phyloP scores from a whole-genome alignment of 1,140 invertebrate species.

The Mizuhopecten yessoensis region DNA sequence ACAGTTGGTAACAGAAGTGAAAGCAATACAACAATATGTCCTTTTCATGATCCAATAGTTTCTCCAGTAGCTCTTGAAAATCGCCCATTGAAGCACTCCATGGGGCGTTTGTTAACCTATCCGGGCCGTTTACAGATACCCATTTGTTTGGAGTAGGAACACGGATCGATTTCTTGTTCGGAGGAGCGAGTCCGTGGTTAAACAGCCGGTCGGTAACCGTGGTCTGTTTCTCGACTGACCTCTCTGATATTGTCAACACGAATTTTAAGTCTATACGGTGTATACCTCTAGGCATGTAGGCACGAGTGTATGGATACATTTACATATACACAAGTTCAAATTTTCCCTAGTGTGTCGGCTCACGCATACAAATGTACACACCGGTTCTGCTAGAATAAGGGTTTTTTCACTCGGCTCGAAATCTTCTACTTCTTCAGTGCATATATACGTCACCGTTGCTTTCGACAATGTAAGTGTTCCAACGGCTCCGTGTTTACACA shows the following conservation, averaged over 20 bases:
- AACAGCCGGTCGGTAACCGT: background rate
- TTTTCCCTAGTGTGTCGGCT: slow-evolving; percentile 3
- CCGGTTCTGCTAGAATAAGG: slow-evolving; percentile 16
- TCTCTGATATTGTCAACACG: slow-evolving; percentile 1
- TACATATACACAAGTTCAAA: background rate
- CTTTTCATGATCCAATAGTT: slow-evolving; percentile 1
- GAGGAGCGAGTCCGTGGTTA: background rate
- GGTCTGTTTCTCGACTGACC: background rate
- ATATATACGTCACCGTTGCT: background rate
- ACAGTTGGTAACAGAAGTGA: background rate
- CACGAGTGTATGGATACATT: background rate
- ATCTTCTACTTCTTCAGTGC: background rate
- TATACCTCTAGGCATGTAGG: background rate
- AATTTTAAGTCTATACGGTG: slow-evolving; percentile 5
- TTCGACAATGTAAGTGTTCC: slow-evolving; percentile 19
- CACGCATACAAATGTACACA: slow-evolving; percentile 25
- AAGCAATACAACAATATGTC: slow-evolving; percentile 7
- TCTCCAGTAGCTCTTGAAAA: background rate
- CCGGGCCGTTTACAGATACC: background rate
- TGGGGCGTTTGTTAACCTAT: background rate
- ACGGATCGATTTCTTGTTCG: background rate
- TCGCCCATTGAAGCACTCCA: background rate
- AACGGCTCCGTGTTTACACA: background rate
- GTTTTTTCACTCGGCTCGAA: background rate
- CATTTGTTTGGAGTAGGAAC: background rate